Percentiles rank a stretch among this genome's conserved stretches.
Evolutionary conservation across 2,888 invertebrate genomes (phyloP).

Genomic region (Drosophila mimica): DNA sequence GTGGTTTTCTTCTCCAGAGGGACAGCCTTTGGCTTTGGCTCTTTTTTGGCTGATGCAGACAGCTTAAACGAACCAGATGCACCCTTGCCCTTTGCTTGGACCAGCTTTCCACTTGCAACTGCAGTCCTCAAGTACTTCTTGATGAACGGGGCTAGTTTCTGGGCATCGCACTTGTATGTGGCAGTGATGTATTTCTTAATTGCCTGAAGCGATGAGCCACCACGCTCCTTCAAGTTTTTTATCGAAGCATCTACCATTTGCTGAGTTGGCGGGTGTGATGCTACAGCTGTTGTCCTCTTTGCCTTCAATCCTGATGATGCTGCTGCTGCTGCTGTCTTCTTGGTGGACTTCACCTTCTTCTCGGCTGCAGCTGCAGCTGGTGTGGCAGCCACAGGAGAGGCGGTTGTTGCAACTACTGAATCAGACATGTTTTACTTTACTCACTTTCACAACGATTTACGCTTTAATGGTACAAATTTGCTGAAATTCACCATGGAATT

Average conservation of each 20-base stretch:
- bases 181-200: slow-evolving; percentile 59
- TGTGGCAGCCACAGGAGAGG: slow-evolving; percentile 47
- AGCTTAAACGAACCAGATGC: slow-evolving; percentile 64
- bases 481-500: not conserved
- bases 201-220: slow-evolving; percentile 59
- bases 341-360: slow-evolving; percentile 37
- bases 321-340: slow-evolving; percentile 26
- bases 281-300: slow-evolving; percentile 27
- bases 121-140: slow-evolving; percentile 87
- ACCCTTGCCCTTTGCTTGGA: slow-evolving; percentile 70
- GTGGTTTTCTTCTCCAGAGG: slow-evolving; percentile 44
- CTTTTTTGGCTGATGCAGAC: slow-evolving; percentile 54
- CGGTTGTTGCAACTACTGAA: slow-evolving; percentile 42
- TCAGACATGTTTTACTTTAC: slow-evolving; percentile 43
- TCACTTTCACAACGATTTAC: slow-evolving; percentile 18
- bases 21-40: slow-evolving; percentile 39
- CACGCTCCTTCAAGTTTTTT: slow-evolving; percentile 54
- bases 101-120: slow-evolving; percentile 86
- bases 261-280: slow-evolving; percentile 53
- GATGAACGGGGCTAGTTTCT: slow-evolving; percentile 86
- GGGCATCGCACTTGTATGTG: slow-evolving; percentile 58
- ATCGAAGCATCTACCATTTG: slow-evolving; percentile 60
- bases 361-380: slow-evolving; percentile 33
- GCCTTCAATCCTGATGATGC: slow-evolving; percentile 18
- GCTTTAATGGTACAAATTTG: slow-evolving; percentile 6